Base-by-base conservation (phyloP, 2,888 invertebrate species). In the Microchrysa polita region DNA sequence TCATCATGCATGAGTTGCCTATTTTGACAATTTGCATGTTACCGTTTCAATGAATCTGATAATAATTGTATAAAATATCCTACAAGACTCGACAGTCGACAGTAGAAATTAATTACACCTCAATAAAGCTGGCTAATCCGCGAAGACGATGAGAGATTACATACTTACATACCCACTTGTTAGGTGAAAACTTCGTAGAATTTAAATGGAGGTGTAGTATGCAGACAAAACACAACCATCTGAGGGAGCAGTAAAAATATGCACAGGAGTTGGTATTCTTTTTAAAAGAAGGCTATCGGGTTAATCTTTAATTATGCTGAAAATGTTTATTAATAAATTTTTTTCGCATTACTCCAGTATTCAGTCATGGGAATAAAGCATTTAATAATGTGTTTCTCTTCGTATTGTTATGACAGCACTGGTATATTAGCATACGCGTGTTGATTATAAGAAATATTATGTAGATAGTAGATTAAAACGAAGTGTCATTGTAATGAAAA, bases 131-230 rank as follows among this genome's bases (percentile, higher is more conserved):
- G 52, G 67, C 53, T 67, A 67, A 67, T 67, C 67, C 27, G n/a
- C n/a, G 53, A 67, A 27, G 48, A n/a, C n/a, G n/a, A 65, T 61
- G 40, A 23, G 5, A 9, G n/a, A 22, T 18, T 27, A 12, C 18
- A n/a, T n/a, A n/a, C n/a, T n/a, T n/a, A n/a, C n/a, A n/a, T n/a
- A n/a, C n/a, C n/a, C n/a, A n/a, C n/a, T n/a, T 23, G 53, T 67
- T 67, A 67, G 67, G 67, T 67, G 67, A 52, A 67, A 67, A 67
- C 52, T 67, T 27, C 67, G 23, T 23, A 67, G 53, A 67, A 67
- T 67, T 67, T 10, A 52, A 27, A 22, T 10, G 20, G n/a, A 44
- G 20, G 44, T 67, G 7, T 34, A n/a, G 27, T 34, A 34, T 34
- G 27, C 7, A 34, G n/a, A n/a, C n/a, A n/a, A n/a, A 34, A 34